Evolutionary conservation across 2,888 invertebrate species (phyloP).

Genomic region (Acleris literana): DNA sequence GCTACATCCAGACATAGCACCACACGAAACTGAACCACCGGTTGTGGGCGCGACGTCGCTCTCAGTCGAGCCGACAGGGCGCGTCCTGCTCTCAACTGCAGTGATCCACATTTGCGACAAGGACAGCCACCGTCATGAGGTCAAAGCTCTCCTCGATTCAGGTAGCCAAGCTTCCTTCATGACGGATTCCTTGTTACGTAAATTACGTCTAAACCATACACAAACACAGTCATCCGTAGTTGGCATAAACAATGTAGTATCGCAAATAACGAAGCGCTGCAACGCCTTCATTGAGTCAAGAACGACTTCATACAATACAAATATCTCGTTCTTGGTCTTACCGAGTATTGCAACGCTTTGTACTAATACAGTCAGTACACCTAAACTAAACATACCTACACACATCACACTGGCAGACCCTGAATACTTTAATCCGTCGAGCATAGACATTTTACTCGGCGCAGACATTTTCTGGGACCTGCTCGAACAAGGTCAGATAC

Average conservation of each 20-base stretch:
- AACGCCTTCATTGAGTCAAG: constrained; percentile 14
- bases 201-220: constrained; percentile 13
- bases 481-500: constrained; percentile 13
- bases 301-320: constrained; percentile 9
- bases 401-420: constrained; percentile 16
- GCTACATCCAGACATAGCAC: constrained; percentile 8
- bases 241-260: neutral
- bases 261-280: constrained; percentile 12
- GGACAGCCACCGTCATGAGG: constrained; percentile 18
- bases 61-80: constrained; percentile 18
- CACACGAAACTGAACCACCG: constrained; percentile 1
- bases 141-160: constrained; percentile 10
- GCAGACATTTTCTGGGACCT: constrained; percentile 10
- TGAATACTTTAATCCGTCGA: constrained; percentile 9
- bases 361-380: constrained; percentile 2
- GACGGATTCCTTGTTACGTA: constrained; percentile 24
- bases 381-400: constrained; percentile 16
- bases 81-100: constrained; percentile 13
- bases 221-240: constrained; percentile 13
- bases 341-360: constrained; percentile 1
- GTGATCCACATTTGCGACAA: constrained; percentile 19
- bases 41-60: constrained; percentile 17
- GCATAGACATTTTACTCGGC: neutral
- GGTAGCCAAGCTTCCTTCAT: constrained; percentile 14
- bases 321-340: constrained; percentile 9